Conservation (phyloP, 2,888 invertebrate genomes). For the Brassicogethes aeneus region DNA sequence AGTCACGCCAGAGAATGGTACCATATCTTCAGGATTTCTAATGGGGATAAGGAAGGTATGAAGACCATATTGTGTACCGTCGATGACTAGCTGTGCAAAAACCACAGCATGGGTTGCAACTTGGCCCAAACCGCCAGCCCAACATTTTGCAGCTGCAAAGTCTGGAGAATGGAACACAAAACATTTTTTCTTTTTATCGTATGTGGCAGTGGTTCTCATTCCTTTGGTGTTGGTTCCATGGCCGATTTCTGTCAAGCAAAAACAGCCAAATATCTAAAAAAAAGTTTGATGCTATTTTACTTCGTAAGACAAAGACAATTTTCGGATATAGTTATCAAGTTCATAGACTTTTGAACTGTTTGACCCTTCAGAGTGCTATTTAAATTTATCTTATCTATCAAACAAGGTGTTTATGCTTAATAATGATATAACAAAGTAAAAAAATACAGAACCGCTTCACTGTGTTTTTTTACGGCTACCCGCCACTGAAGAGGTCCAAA, state of each 20-base stretch:
- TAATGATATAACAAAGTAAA: too few relatives aligned
- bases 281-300: too few relatives aligned
- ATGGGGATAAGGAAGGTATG: conserved; percentile 86
- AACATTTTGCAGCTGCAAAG: conserved; percentile 74
- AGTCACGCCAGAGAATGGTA: conserved; percentile 66
- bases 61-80: conserved; percentile 71
- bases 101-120: conserved; percentile 80
- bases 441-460: too few relatives aligned
- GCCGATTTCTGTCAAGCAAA: conserved; percentile 80
- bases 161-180: conserved; percentile 67
- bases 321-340: background rate
- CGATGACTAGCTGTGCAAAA: conserved; percentile 79
- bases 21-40: conserved; percentile 61
- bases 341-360: background rate
- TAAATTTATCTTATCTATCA: too few relatives aligned
- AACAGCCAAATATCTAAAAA: conserved; percentile 56
- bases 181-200: conserved; percentile 59
- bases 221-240: conserved; percentile 87
- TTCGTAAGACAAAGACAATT: too few relatives aligned
- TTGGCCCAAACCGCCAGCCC: conserved; percentile 75
- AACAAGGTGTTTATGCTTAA: too few relatives aligned
- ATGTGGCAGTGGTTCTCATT: conserved; percentile 80
- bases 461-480: too few relatives aligned
- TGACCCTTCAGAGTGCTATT: background rate
- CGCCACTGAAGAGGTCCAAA: too few relatives aligned